A percentile compares a stretch with the other conserved stretches of the same genome.
These are phyloP conservation scores for Calidris pygmaea DNA, from an alignment of 2,113 vertebrate species.

Conservation along the genomic window DNA sequence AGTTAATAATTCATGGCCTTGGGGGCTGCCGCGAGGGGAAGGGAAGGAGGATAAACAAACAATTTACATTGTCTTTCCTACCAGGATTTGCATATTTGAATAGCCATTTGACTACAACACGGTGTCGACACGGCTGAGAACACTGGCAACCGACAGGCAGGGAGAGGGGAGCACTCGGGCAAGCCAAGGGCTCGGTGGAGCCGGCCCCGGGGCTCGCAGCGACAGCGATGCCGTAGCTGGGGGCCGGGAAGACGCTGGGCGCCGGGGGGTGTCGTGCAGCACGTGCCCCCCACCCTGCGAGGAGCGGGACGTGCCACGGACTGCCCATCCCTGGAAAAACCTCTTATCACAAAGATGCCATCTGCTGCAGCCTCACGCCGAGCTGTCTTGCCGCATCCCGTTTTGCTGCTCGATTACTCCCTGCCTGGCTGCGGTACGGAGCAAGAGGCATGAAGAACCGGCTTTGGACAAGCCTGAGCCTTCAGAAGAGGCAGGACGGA, in stretches of 20 bases:
- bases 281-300: neutral
- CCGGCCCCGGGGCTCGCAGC: neutral
- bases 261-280: fast-evolving
- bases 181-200: neutral
- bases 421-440: neutral
- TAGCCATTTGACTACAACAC: neutral
- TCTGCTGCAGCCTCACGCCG: neutral
- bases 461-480: neutral
- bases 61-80: constrained; percentile 22
- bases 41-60: constrained; percentile 51
- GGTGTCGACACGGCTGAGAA: neutral
- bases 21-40: neutral
- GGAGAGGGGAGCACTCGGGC: neutral
- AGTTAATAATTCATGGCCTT: constrained; percentile 59
- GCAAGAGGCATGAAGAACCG: neutral
- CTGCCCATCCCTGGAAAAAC: neutral
- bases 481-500: neutral
- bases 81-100: constrained; percentile 46
- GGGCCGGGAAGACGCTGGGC: neutral
- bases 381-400: neutral
- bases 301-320: neutral
- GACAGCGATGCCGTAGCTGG: neutral
- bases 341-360: neutral
- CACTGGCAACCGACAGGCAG: neutral
- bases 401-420: neutral